Percentiles rank a stretch among this genome's conserved stretches.
Evolutionary conservation across 2,888 invertebrate species (phyloP).

Genomic region (Ophonus ardosiacus): DNA sequence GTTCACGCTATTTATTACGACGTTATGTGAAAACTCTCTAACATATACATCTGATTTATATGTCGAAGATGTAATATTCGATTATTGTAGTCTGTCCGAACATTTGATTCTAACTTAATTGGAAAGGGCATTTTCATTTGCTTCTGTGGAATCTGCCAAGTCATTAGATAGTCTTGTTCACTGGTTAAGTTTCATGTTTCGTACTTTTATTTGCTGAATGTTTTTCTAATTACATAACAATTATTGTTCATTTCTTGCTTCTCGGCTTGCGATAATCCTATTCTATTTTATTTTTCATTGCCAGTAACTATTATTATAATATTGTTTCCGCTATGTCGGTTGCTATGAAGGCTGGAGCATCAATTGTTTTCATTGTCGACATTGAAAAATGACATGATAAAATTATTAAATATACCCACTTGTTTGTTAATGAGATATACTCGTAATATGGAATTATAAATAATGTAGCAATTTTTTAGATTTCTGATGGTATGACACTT

Average conservation of each 20-base stretch:
- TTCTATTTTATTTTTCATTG: conserved; percentile 45
- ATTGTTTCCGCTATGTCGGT: conserved; percentile 41
- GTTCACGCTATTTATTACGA: no score
- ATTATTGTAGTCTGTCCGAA: no score
- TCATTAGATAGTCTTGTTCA: no score
- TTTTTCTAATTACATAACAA: not conserved
- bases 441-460: not conserved
- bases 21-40: no score
- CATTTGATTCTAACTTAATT: no score
- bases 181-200: no score
- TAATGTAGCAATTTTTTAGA: not conserved
- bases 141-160: no score
- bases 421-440: conserved; percentile 14
- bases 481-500: no score
- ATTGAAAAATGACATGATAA: conserved; percentile 44
- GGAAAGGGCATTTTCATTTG: no score
- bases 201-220: no score
- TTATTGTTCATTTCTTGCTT: conserved; percentile 20
- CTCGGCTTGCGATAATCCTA: conserved; percentile 26
- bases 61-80: no score
- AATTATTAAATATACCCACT: conserved; percentile 17
- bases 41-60: no score
- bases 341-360: conserved; percentile 17
- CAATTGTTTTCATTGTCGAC: conserved; percentile 30
- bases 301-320: conserved; percentile 41